Percentiles rank a stretch among this genome's conserved stretches.
Conservation (phyloP, 2,113 vertebrate genomes). For the Entelurus aequoreus region DNA sequence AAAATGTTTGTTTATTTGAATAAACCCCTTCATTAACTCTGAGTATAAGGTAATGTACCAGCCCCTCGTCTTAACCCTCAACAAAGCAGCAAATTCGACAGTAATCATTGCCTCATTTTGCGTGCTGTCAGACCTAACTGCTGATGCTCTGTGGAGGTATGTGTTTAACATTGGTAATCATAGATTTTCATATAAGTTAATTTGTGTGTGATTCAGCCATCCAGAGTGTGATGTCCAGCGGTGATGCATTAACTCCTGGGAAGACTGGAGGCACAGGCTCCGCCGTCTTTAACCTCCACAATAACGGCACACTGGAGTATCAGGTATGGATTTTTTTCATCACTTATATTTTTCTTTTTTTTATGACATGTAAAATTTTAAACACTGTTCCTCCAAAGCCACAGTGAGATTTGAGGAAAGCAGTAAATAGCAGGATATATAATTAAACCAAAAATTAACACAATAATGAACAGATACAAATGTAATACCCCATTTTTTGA, state of each 20-base stretch:
- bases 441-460: too few relatives aligned
- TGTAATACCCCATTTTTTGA: too few relatives aligned
- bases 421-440: too few relatives aligned
- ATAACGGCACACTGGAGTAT: constrained; percentile 89
- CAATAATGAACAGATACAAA: too few relatives aligned
- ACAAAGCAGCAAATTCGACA: constrained; percentile 25
- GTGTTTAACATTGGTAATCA: constrained; percentile 10
- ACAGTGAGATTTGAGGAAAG: neutral
- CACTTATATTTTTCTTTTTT: neutral
- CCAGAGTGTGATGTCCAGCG: constrained; percentile 91
- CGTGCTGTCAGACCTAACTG: constrained; percentile 19
- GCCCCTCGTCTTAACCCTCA: constrained; percentile 7
- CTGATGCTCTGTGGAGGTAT: neutral
- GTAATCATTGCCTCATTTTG: constrained; percentile 41
- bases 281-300: constrained; percentile 79
- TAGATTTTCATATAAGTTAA: constrained; percentile 19
- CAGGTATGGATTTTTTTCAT: constrained; percentile 69
- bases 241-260: constrained; percentile 78
- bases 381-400: neutral
- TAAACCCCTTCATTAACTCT: constrained; percentile 35
- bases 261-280: constrained; percentile 89
- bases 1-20: constrained; percentile 37
- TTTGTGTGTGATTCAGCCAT: constrained; percentile 71
- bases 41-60: constrained; percentile 19
- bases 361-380: neutral